phyloP scores from a whole-genome alignment of 2,113 vertebrate species.

The Parus major region DNA sequence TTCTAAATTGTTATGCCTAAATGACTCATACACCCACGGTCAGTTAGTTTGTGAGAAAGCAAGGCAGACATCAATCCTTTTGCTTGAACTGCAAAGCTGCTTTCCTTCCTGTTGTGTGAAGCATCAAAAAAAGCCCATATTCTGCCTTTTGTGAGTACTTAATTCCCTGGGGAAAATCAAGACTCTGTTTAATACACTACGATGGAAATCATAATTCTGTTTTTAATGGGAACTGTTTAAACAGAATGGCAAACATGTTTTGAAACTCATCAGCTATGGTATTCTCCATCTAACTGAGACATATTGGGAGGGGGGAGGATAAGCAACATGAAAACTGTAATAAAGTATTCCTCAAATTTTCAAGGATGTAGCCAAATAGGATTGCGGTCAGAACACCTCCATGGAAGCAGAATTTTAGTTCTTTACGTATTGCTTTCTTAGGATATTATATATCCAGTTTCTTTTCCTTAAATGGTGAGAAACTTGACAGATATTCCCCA shows the following conservation, averaged over 20 bases:
- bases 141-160: not conserved
- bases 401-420: not conserved
- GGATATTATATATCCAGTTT: not conserved
- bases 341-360: not conserved
- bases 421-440: not conserved
- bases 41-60: constrained; percentile 20
- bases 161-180: not conserved
- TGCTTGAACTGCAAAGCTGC: constrained; percentile 8
- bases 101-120: constrained; percentile 14
- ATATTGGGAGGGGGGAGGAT: rapidly evolving
- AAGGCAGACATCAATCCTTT: constrained; percentile 39
- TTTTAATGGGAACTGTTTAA: not conserved
- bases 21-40: not conserved
- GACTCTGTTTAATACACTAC: not conserved
- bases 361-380: not conserved
- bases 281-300: not conserved
- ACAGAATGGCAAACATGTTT: not conserved
- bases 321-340: not conserved
- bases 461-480: not conserved
- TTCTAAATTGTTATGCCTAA: not conserved
- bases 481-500: not conserved
- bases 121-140: not conserved
- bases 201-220: not conserved
- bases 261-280: not conserved
- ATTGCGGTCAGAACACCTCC: not conserved